Base-by-base conservation (phyloP, 1,140 invertebrate genomes). In the Trigoniulus corallinus region DNA sequence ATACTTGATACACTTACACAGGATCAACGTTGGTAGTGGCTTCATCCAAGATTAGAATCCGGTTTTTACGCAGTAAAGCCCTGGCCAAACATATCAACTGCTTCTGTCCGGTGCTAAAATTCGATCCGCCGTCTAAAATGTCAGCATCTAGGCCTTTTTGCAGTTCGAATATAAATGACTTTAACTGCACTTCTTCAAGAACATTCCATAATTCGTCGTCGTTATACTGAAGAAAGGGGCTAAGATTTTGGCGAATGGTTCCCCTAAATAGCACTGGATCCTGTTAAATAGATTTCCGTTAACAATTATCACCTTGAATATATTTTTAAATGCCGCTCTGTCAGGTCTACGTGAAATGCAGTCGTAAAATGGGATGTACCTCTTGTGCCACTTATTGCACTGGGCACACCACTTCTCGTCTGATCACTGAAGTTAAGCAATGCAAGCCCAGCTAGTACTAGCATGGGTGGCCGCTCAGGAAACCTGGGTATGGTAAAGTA, bases 141-240 rank as follows among this genome's bases (percentile, higher is more conserved):
- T 50, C 2, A 2, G 41, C 24, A 39, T 39, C 37, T 18, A 39
- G 18, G 37, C 37, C 12, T 13, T 18, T 18, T 39, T 12, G 37
- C 18, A 13, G 37, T 18, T 13, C 18, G 12, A 13, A 13, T 39
- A 39, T 39, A 39, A 39, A 53, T 64, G 43, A 69, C 63, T 67
- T 68, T n/a, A 74, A 57, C 53, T 74, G 67, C 46, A 69, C 67
- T 54, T 67, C 67, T 53, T 66, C 65, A 10, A 76, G 58, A 2
- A 67, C 69, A 46, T 62, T 56, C 74, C 74, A 76, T 2, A 79
- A 52, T 23, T 68, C 58, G 18, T 60, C 59, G 57, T 79, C 76
- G 20, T 56, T 59, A 52, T 68, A 64, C 48, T 70, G 55, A 23
- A 65, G 53, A 52, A 72, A 70, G 13, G 77, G 77, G 60, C 80